Conservation (phyloP, 2,113 vertebrate species). For the Gasterosteus aculeatus region DNA sequence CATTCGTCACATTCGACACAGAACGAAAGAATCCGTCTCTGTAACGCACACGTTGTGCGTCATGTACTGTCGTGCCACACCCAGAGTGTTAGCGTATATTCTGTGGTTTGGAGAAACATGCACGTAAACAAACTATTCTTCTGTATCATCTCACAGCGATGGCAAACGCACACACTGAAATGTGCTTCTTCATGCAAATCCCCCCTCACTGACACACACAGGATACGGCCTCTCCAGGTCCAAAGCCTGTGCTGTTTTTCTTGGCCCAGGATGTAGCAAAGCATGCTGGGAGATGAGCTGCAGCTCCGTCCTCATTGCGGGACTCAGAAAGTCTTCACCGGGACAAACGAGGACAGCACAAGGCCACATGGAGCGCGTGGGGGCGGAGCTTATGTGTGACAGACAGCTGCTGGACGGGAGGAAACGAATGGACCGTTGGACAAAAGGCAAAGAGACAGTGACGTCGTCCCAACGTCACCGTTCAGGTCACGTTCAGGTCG, state of each 20-base stretch:
- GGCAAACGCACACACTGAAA: too few species aligned
- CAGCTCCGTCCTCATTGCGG: slow-evolving; percentile 40
- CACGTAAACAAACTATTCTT: not conserved
- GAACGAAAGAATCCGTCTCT: too few species aligned
- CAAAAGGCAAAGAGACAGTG: slow-evolving; percentile 57
- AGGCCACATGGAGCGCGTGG: slow-evolving; percentile 35
- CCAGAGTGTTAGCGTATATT: not conserved
- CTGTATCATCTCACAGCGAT: not conserved
- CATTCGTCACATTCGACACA: too few species aligned
- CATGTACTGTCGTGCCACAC: too few species aligned
- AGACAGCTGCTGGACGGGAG: slow-evolving; percentile 52
- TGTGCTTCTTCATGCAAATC: not conserved
- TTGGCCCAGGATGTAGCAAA: slow-evolving; percentile 59
- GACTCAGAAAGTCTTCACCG: slow-evolving; percentile 29
- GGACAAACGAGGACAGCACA: slow-evolving; percentile 28
- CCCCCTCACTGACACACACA: not conserved
- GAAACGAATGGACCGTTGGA: slow-evolving; percentile 74
- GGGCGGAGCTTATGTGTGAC: slow-evolving; percentile 49
- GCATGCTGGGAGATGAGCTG: slow-evolving; percentile 55
- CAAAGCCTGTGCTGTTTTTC: slow-evolving; percentile 65
- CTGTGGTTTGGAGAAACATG: not conserved
- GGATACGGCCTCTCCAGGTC: slow-evolving; percentile 69
- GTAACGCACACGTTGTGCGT: too few species aligned
- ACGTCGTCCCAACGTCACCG: too few species aligned
- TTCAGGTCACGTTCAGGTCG: too few species aligned